Base-by-base conservation (phyloP, 2,888 invertebrate species). In the Cepaea hortensis region DNA sequence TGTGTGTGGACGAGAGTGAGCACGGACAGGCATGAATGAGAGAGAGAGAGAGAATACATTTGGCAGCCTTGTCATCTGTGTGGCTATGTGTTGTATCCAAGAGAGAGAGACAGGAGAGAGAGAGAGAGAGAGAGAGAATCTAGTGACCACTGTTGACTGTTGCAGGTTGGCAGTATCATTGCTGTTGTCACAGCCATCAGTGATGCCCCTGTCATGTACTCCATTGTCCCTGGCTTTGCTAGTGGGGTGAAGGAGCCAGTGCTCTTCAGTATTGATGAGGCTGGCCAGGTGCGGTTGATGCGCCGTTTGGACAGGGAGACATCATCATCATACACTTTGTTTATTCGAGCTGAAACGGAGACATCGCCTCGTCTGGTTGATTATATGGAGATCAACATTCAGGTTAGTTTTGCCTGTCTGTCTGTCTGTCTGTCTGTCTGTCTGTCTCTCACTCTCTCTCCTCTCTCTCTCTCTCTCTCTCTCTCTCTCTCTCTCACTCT, bases 301-400 rank as follows among this genome's bases (percentile, higher is more conserved):
- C 96, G 96, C 92, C 95, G 96, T 75, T 95, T 98, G 86, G 98
- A 98, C 94, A 96, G 97, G 92, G 98, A 98, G 95, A 94, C 95
- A 13, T 95, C 96, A 79, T 88, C 92, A 13, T 89, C 91, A 5
- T 94, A 93, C 89, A 92, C 91, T 62, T 88, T 95, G 72, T 92
- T 93, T 9, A 90, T 95, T 18, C 94, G 96, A 61, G 97, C 97
- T 0, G 96, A 97, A 93, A 97, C 97, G 0, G 96, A 96, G 90
- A 96, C 96, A 13, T 96, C 96, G 90, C 97, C 97, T 18, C 96
- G 97, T 3, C 94, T 97, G 62, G 96, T 96, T 35, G 96, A 96
- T 20, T 89, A 92, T 76, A 90, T 91, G 9, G 89, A 90, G 23
- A 96, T 98, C 88, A 95, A 96, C 7, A 95, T 98, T 86, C 96